Conservation (phyloP, 2,888 invertebrate species). For the Phalera bucephala region DNA sequence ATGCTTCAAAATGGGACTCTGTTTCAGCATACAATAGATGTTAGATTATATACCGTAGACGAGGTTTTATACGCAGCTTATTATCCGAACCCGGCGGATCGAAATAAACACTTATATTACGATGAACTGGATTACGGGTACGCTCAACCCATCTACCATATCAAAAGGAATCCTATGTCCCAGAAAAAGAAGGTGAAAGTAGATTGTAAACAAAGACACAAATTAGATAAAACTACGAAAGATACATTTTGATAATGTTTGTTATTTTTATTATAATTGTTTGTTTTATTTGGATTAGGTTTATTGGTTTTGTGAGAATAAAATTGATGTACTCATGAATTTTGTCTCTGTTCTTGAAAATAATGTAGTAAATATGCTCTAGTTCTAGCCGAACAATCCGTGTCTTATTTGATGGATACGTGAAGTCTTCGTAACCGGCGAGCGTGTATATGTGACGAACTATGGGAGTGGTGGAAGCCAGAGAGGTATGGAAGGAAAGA, state of each 20-base stretch:
- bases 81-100: slow-evolving; percentile 65
- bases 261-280: slow-evolving; percentile 6
- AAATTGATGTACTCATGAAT: too few species aligned
- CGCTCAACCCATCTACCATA: slow-evolving; percentile 65
- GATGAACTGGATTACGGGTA: slow-evolving; percentile 72
- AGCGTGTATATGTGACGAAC: too few species aligned
- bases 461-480: too few species aligned
- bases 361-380: too few species aligned
- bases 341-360: too few species aligned
- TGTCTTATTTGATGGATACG: too few species aligned
- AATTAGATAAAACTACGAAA: slow-evolving; percentile 56
- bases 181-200: slow-evolving; percentile 50
- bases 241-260: slow-evolving; percentile 37
- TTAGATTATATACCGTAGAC: slow-evolving; percentile 62
- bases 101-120: slow-evolving; percentile 81
- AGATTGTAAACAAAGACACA: slow-evolving; percentile 60
- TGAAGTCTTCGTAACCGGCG: too few species aligned
- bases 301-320: slow-evolving; percentile 1
- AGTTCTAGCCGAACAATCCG: too few species aligned
- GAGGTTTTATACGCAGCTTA: slow-evolving; percentile 57
- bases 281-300: background rate
- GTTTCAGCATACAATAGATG: slow-evolving; percentile 65
- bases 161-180: slow-evolving; percentile 51
- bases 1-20: slow-evolving; percentile 61
- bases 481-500: too few species aligned